Percentiles rank a stretch among this genome's conserved stretches.
Conservation (phyloP, 2,797 vertebrate genomes). For the Cyprinella venusta region DNA sequence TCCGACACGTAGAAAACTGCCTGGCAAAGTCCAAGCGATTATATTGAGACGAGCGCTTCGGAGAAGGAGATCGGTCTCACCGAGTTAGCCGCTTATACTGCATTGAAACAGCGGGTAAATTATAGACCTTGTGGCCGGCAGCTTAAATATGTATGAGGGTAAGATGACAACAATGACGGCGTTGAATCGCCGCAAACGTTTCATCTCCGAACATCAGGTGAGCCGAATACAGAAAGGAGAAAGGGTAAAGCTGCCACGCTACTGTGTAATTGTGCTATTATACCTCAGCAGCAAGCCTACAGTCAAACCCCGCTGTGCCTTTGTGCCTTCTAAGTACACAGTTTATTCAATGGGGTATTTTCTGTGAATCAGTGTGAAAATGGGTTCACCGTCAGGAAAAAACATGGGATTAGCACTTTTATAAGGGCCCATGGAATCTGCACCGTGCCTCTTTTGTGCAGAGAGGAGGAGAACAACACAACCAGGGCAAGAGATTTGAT, state of each 20-base stretch:
- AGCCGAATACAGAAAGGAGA: conserved; percentile 23
- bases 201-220: conserved; percentile 48
- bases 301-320: conserved; percentile 49
- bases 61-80: conserved; percentile 16
- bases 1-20: conserved; percentile 21
- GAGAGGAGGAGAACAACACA: conserved; percentile 44
- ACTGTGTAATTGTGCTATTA: conserved; percentile 60
- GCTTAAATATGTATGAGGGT: conserved; percentile 53
- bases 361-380: conserved; percentile 51
- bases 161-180: conserved; percentile 43
- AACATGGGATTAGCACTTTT: conserved; percentile 56
- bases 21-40: conserved; percentile 44
- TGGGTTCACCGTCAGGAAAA: conserved; percentile 43
- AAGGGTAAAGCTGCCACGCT: conserved; percentile 48
- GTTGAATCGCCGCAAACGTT: conserved; percentile 23
- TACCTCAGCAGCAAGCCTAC: conserved; percentile 44
- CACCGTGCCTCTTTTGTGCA: conserved; percentile 42
- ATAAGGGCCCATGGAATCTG: conserved; percentile 43
- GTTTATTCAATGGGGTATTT: conserved; percentile 58
- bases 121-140: conserved; percentile 32
- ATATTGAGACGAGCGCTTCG: conserved; percentile 23
- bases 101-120: conserved; percentile 43
- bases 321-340: conserved; percentile 56
- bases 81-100: not conserved
- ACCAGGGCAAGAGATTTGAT: conserved; percentile 49